Base-by-base conservation (phyloP, 2,888 invertebrate species). In the Coelopa pilipes region DNA sequence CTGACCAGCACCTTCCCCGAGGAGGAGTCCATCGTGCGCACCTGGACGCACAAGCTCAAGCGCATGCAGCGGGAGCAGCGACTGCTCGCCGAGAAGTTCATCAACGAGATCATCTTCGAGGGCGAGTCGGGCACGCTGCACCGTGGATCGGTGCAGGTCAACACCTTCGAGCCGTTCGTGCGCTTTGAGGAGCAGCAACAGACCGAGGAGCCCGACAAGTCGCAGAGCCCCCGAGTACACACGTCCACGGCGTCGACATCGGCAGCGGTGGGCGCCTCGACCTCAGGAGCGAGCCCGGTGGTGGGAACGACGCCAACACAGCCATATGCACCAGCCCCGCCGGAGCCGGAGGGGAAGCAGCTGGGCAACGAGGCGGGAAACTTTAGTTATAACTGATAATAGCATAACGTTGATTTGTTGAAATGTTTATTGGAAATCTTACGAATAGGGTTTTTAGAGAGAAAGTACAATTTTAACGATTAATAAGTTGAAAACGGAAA, bases 101-200 rank as follows among this genome's bases (percentile, higher is more conserved):
- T 86, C 63, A 86, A 86, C 47, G 86, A 86, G 70, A 84, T 86
- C 11, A 81, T 86, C 0, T 86, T 86, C 49, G 86, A 86, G 74
- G 86, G 84, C 1, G 87, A 86, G 74, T 80, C 84, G 3, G 83
- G 82, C 13, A 86, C 84, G 49, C 76, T 86, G 73, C 86, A 86
- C 75, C 85, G 86, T 3, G 85, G 85, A 7, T 86, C 86, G 1
- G 83, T 86, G 24, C 85, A 85, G 76, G 81, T 86, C 19, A 86
- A 86, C 50, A 82, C 81, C 55, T 84, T 83, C 45, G 85, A 85
- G 74, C 84, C 85, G 2, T 85, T 81, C 74, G 85, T 84, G 1
- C 80, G 85, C 19, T 85, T 83, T 59, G 83, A 84, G 62, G 84
- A 84, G 66, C 74, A 78, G 1, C 76, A 78, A 50, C 76, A 75